phyloP scores from a whole-genome alignment of 2,113 vertebrate genomes.

The Oenanthe melanoleuca region DNA sequence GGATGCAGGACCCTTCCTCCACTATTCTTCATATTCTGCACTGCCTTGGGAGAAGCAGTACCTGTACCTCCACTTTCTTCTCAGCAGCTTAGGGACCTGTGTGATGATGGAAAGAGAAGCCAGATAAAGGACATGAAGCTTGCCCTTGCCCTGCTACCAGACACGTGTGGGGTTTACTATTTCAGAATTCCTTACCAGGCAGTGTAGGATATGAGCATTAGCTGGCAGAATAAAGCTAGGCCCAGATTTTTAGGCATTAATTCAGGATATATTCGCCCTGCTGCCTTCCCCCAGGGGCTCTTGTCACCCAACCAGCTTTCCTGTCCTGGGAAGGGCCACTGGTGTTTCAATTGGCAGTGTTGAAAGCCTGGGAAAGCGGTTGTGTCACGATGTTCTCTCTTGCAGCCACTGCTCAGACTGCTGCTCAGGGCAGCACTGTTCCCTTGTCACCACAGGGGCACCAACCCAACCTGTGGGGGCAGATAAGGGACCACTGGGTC shows the following conservation, averaged over 20 bases:
- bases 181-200: accelerated
- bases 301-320: neutral
- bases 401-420: neutral
- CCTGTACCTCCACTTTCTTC: neutral
- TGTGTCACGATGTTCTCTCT: neutral
- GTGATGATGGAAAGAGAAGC: neutral
- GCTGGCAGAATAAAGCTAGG: neutral
- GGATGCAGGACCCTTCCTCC: neutral
- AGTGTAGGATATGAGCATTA: accelerated
- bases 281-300: neutral
- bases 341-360: neutral
- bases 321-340: neutral
- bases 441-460: neutral
- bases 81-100: neutral
- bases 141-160: neutral
- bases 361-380: neutral
- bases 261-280: neutral
- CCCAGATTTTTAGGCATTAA: neutral
- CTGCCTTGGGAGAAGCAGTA: neutral
- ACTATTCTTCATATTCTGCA: neutral
- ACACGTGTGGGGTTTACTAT: neutral
- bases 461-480: neutral
- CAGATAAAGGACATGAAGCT: neutral
- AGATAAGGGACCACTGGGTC: neutral
- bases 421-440: accelerated